Conservation (phyloP, 92 coral and sea anemone species). For the Parazoanthus darwini region DNA sequence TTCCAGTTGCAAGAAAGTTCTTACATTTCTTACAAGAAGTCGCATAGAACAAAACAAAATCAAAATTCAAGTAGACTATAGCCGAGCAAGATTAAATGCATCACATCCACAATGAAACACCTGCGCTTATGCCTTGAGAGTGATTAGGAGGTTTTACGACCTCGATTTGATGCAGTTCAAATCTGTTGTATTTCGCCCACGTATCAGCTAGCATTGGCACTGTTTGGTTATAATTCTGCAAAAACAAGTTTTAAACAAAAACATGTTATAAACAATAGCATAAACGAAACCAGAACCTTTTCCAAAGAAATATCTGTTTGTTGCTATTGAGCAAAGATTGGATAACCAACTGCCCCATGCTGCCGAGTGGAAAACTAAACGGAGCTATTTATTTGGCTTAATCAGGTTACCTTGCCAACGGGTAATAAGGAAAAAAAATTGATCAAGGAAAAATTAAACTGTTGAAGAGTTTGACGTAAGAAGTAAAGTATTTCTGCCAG, state of each 20-base stretch:
- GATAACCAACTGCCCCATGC: neutral
- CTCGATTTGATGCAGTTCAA: conserved; percentile 12
- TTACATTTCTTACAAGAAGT: neutral
- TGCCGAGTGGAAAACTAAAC: neutral
- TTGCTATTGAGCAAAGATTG: neutral
- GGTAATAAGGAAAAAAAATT: neutral
- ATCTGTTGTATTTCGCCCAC: conserved; percentile 15
- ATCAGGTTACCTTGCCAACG: neutral
- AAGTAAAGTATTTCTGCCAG: no score
- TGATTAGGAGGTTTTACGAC: neutral
- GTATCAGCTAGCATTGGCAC: neutral
- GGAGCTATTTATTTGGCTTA: neutral
- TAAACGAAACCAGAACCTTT: neutral
- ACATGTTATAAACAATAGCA: neutral
- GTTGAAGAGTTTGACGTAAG: neutral
- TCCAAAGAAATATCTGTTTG: neutral
- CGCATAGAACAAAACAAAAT: neutral
- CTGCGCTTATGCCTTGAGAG: conserved; percentile 4
- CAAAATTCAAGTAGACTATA: neutral
- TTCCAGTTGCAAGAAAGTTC: neutral
- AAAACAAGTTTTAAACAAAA: neutral
- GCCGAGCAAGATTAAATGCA: neutral
- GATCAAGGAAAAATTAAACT: neutral
- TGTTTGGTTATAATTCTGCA: neutral
- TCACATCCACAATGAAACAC: neutral